Base-by-base conservation (phyloP, 2,113 vertebrate genomes). In the Hippocampus abdominalis region DNA sequence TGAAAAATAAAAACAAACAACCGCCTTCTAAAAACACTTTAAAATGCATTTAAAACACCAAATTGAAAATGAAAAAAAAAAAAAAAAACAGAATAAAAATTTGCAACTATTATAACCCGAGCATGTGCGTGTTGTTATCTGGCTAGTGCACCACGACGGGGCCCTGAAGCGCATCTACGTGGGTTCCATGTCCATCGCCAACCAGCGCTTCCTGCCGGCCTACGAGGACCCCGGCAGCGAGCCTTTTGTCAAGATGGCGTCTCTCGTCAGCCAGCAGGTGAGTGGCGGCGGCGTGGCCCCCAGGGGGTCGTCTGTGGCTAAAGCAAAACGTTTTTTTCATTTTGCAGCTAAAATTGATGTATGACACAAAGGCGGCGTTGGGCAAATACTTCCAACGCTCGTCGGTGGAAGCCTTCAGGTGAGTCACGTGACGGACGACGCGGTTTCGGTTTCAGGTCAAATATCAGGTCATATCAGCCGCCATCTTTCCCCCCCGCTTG, bases 391-490 rank as follows among this genome's bases (percentile, higher is more conserved):
- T 89, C 12, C 56, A 57, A 40, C 66, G 11, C 20, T 90, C 88
- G 25, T 69, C 71, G 0, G 84, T 93, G 4, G 86, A 92, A 74
- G 88, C 90, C 36, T 93, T 93, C 89, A 93, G 93, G 93, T 93
- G 81, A 1, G 8, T 40, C 10, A 42, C 21, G 29, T 36, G 20
- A 51, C 27, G 9, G 20, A 51, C 27, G 9, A 9, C 4, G 16
- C 29, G 23, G 11, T 12, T 57, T 32, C 32, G 32, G 4, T 32
- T 32, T 32, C 32, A 32, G 32, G 32, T 32, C 32, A 21, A 4
- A 21, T 53, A 20, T 46, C 21, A 20, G 42, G 23, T 44, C 39
- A n/a, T 54, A 64, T 23, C 21, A 51, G 42, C 29, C 16, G 21
- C 12, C 32, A 1, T 25, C 0, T 61, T 27, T 42, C 5, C 21